Conservation (phyloP, 2,113 vertebrate species). For the Theristicus caerulescens region DNA sequence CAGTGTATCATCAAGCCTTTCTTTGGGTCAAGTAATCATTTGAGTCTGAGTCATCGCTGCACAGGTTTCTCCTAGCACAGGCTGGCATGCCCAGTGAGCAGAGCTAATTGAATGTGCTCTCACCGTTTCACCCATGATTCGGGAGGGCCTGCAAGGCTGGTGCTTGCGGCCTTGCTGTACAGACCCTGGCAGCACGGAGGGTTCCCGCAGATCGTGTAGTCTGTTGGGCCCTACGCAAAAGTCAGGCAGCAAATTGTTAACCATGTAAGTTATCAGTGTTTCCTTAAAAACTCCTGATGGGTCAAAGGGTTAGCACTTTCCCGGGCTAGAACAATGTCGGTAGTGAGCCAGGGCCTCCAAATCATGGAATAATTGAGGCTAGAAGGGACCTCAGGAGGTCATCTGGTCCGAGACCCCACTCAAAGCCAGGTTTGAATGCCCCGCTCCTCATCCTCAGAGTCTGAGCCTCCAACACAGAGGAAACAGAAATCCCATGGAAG, state of each 20-base stretch:
- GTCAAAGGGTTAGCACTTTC: not conserved
- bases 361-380: not conserved
- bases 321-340: not conserved
- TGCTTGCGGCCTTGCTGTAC: not conserved
- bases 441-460: not conserved
- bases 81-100: not conserved
- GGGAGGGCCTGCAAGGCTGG: not conserved
- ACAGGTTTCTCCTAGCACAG: not conserved
- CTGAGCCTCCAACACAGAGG: not conserved
- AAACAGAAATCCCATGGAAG: not conserved
- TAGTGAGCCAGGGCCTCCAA: not conserved
- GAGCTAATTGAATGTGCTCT: not conserved
- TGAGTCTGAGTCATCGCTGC: not conserved
- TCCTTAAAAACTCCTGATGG: not conserved
- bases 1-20: slow-evolving; percentile 8
- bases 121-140: not conserved
- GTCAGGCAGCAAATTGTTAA: not conserved
- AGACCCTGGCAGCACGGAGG: not conserved
- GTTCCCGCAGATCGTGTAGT: not conserved
- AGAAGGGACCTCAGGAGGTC: not conserved
- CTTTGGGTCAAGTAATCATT: slow-evolving; percentile 29
- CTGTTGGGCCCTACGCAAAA: not conserved
- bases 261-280: not conserved
- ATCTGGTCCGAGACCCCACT: not conserved
- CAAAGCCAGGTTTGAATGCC: not conserved